These are phyloP conservation scores for Typhlichthys subterraneus DNA, from an alignment of 2,797 vertebrate species.

Conservation along the genomic window DNA sequence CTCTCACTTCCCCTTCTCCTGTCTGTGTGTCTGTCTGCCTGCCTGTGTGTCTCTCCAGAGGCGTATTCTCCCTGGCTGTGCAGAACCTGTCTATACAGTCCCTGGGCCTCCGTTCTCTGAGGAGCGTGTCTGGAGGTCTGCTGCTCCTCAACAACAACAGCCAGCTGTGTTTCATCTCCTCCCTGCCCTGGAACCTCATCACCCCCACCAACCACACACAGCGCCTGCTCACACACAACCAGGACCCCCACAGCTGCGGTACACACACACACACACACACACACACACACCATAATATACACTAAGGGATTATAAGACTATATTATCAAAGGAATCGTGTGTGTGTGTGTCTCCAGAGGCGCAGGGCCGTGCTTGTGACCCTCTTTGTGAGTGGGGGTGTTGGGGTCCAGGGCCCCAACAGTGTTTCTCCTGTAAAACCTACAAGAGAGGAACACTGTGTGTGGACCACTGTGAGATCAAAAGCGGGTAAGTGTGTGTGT, in stretches of 20 bases:
- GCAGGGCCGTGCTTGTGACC: conserved; percentile 80
- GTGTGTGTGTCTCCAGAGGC: conserved; percentile 69
- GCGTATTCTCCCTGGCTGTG: conserved; percentile 89
- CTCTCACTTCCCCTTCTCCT: background rate
- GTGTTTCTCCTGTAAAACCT: conserved; percentile 84
- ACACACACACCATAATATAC: too few relatives aligned
- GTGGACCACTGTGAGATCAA: conserved; percentile 87
- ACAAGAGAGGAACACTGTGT: conserved; percentile 87
- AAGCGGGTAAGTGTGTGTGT: conserved; percentile 81
- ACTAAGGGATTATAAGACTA: too few relatives aligned
- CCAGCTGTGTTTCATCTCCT: conserved; percentile 86
- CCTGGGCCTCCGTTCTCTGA: conserved; percentile 87
- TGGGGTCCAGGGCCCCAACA: conserved; percentile 91
- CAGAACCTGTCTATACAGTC: conserved; percentile 85
- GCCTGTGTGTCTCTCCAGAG: conserved; percentile 69
- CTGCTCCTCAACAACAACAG: conserved; percentile 88
- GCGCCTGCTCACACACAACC: conserved; percentile 84
- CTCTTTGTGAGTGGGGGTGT: conserved; percentile 84
- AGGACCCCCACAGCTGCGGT: conserved; percentile 81
- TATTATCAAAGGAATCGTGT: too few relatives aligned
- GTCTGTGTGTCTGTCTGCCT: background rate
- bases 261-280: conserved; percentile 23
- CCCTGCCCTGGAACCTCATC: conserved; percentile 87
- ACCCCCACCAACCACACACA: conserved; percentile 77
- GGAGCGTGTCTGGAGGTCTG: conserved; percentile 89